phyloP scores from a whole-genome alignment of 2,797 vertebrate genomes.

The Syngnathus acus region DNA sequence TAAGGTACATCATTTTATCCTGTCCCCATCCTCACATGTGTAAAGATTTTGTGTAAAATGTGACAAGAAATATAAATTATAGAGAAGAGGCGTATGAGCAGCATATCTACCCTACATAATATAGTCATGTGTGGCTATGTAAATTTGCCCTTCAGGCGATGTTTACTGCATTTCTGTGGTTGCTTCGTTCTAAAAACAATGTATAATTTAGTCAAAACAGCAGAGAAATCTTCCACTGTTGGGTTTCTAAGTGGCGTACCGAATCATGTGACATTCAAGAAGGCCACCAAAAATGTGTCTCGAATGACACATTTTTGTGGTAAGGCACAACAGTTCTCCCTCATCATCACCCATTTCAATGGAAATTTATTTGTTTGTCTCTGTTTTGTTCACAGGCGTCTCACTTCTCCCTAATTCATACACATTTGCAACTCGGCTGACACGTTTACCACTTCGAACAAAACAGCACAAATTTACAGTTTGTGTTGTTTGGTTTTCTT shows the following conservation, averaged over 20 bases:
- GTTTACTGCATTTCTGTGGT: constrained; percentile 45
- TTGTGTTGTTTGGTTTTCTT: neutral
- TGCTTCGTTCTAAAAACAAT: constrained; percentile 41
- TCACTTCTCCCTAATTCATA: neutral
- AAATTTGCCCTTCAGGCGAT: constrained; percentile 8
- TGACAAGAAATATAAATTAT: neutral
- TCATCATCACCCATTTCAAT: neutral
- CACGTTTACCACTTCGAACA: neutral
- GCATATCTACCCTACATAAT: neutral
- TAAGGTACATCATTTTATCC: neutral
- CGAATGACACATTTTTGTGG: neutral
- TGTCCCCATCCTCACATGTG: neutral
- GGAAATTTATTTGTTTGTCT: neutral
- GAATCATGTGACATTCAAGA: neutral
- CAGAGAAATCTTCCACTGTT: neutral
- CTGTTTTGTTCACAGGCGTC: neutral
- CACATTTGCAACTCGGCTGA: neutral
- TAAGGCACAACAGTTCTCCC: neutral
- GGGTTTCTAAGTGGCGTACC: neutral
- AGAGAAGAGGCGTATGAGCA: neutral
- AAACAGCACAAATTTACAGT: neutral
- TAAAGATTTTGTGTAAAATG: neutral
- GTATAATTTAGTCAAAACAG: constrained; percentile 6
- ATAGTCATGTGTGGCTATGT: neutral
- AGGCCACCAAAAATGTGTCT: neutral